Conservation (phyloP, 1,140 invertebrate species). For the Sycobia sp. region DNA sequence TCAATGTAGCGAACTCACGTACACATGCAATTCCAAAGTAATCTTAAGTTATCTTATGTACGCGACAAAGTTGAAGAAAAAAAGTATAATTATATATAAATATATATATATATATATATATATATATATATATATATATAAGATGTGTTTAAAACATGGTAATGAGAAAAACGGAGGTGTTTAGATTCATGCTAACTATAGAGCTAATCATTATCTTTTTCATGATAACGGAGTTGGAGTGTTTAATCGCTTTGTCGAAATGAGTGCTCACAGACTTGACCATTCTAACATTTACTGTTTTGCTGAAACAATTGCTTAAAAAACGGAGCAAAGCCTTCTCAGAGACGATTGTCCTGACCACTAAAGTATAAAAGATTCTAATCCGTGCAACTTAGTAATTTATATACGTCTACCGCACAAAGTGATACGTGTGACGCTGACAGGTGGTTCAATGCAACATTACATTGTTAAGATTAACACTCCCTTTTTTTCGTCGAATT, state of each 20-base stretch:
- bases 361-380: background rate
- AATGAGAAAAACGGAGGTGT: background rate
- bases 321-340: background rate
- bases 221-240: background rate
- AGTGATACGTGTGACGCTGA: slow-evolving; percentile 40
- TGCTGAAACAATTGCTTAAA: too few relatives aligned
- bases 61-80: too few relatives aligned
- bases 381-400: background rate
- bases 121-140: background rate
- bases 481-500: background rate
- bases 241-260: background rate
- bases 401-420: background rate
- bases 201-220: background rate
- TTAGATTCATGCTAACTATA: background rate
- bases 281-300: background rate
- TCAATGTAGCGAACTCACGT: too few relatives aligned
- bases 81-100: too few relatives aligned
- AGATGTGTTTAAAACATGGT: slow-evolving; percentile 1
- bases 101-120: background rate
- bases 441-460: slow-evolving; percentile 38
- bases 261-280: background rate
- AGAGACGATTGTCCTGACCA: too few relatives aligned
- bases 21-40: too few relatives aligned
- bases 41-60: too few relatives aligned
- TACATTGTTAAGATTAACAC: background rate